Conservation (phyloP, 2,113 vertebrate species). For the Cololabis saira region DNA sequence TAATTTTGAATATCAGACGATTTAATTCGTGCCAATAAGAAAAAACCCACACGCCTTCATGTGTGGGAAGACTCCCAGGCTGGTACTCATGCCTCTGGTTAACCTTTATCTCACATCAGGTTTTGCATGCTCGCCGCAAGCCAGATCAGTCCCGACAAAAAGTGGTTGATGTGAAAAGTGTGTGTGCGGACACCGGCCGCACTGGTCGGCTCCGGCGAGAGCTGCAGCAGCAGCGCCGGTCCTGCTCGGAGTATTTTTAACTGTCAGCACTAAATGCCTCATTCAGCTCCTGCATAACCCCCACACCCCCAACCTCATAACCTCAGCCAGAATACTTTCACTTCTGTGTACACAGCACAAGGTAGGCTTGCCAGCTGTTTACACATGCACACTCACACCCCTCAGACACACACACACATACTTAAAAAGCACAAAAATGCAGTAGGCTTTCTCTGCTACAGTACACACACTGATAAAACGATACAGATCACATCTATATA, state of each 20-base stretch:
- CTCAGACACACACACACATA: conserved; percentile 38
- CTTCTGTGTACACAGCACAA: conserved; percentile 76
- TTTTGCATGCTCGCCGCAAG: conserved; percentile 64
- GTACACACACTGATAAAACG: conserved; percentile 25
- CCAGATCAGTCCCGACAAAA: conserved; percentile 64
- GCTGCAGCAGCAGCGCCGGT: conserved; percentile 35
- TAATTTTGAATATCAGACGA: conserved; percentile 66
- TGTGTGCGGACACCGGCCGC: conserved; percentile 1
- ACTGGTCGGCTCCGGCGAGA: conserved; percentile 28
- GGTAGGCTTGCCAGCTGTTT: conserved; percentile 74
- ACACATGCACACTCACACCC: conserved; percentile 58
- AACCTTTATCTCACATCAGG: conserved; percentile 78
- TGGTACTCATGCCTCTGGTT: conserved; percentile 72
- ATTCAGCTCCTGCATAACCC: conserved; percentile 69
- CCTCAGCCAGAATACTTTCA: conserved; percentile 79
- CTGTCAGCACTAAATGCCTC: conserved; percentile 80
- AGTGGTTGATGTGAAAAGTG: conserved; percentile 37
- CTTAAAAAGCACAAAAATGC: conserved; percentile 48
- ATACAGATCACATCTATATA: conserved; percentile 57
- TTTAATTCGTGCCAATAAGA: conserved; percentile 33
- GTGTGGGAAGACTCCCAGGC: conserved; percentile 61
- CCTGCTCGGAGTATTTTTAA: conserved; percentile 75
- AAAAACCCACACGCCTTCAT: conserved; percentile 61
- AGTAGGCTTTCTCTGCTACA: conserved; percentile 34
- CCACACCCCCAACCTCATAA: conserved; percentile 70